phyloP scores from a whole-genome alignment of 2,888 invertebrate genomes.

The Labia minor region DNA sequence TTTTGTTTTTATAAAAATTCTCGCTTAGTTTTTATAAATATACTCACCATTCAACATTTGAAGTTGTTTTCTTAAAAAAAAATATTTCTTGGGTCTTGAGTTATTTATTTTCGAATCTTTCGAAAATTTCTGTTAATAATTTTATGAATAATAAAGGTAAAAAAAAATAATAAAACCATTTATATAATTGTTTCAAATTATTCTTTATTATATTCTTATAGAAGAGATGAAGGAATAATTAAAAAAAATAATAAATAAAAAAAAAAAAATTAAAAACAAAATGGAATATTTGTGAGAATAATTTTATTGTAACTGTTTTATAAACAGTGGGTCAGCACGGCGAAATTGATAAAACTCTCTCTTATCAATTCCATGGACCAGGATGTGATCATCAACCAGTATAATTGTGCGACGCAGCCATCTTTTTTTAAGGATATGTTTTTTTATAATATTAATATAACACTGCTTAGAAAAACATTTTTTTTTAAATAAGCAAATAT shows the following conservation, averaged over 20 bases:
- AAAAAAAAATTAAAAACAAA: background rate
- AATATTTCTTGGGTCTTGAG: too few species aligned
- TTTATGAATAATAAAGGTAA: background rate
- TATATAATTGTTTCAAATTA: background rate
- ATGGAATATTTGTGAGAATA: background rate
- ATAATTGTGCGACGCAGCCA: slow-evolving; percentile 13
- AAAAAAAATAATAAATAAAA: background rate
- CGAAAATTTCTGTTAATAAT: too few species aligned
- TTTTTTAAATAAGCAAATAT: background rate
- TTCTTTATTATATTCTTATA: background rate
- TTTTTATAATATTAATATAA: background rate
- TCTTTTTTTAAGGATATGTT: background rate
- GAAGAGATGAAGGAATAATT: background rate
- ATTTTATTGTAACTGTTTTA: background rate
- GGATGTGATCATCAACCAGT: slow-evolving; percentile 13
- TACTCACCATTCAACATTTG: too few species aligned
- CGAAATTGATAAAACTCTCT: background rate
- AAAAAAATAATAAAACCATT: background rate
- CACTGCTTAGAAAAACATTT: background rate
- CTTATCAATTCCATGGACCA: slow-evolving; percentile 7
- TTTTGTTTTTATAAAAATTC: too few species aligned
- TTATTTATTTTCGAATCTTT: too few species aligned
- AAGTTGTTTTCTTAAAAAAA: too few species aligned
- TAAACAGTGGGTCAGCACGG: slow-evolving; percentile 8
- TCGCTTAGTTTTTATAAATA: too few species aligned